Evolutionary conservation across 37 sponge, comb jelly and placozoan genomes (phyloP).

Genomic region (Oscarella lobularis): DNA sequence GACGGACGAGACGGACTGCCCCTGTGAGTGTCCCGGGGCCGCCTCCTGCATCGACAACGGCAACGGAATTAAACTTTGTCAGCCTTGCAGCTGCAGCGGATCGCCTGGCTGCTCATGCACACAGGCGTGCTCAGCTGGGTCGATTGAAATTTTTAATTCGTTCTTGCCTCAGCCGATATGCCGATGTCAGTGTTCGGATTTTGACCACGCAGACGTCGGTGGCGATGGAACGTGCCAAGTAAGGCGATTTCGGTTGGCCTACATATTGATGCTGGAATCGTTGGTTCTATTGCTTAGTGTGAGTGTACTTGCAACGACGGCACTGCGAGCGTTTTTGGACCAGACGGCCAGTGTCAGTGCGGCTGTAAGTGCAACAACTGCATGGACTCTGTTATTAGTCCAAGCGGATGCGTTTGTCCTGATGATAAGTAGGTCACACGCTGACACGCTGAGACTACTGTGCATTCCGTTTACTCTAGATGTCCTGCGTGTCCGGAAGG

Average conservation of each 20-base stretch:
- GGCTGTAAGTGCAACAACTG: not conserved
- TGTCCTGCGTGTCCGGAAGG: no score
- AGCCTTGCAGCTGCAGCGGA: not conserved
- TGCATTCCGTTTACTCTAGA: no score
- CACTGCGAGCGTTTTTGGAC: not conserved
- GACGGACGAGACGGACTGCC: not conserved
- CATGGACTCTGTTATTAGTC: not conserved
- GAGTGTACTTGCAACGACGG: not conserved
- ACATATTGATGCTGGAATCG: not conserved
- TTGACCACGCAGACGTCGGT: not conserved
- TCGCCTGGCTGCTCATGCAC: not conserved
- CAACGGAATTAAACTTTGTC: not conserved
- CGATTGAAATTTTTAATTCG: not conserved
- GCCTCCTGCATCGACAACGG: not conserved
- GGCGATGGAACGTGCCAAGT: not conserved
- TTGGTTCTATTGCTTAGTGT: not conserved
- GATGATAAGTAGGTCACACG: not conserved
- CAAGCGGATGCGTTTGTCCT: not conserved
- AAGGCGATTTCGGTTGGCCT: not conserved
- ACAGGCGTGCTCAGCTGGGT: not conserved
- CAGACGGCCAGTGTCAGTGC: not conserved
- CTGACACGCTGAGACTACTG: no score
- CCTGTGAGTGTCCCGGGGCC: not conserved
- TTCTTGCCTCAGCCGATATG: not conserved
- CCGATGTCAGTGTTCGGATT: not conserved